Evolutionary conservation across 2,888 invertebrate species (phyloP).

Genomic region (Keiferia lycopersicella): DNA sequence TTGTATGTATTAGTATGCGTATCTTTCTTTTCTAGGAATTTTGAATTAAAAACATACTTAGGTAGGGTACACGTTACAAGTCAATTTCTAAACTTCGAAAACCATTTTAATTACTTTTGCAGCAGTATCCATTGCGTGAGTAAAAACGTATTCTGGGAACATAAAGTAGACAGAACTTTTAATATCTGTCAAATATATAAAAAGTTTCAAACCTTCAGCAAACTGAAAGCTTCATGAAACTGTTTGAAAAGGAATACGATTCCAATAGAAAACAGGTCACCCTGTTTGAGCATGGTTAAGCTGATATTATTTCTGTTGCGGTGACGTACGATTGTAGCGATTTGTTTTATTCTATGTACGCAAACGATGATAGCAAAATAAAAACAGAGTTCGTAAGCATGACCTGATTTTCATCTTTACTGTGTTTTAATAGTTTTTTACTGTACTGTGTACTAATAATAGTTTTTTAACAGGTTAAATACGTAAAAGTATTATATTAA

Average conservation of each 20-base stretch:
- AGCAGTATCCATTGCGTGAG: neutral
- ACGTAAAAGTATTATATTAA: too few species aligned
- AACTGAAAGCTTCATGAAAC: slow-evolving; percentile 1
- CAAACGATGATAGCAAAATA: neutral
- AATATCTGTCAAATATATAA: neutral
- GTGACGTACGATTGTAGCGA: neutral
- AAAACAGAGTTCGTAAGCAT: too few species aligned
- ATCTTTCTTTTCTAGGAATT: too few species aligned
- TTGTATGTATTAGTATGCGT: too few species aligned
- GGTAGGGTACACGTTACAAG: too few species aligned
- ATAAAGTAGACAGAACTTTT: neutral
- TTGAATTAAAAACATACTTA: too few species aligned
- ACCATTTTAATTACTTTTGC: too few species aligned
- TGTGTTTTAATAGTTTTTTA: too few species aligned
- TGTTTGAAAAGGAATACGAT: slow-evolving; percentile 5
- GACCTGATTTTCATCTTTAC: too few species aligned
- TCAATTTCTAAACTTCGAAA: too few species aligned
- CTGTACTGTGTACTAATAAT: too few species aligned
- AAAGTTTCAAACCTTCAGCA: slow-evolving; percentile 4
- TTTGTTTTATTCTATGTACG: neutral
- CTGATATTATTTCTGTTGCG: neutral
- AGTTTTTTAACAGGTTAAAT: too few species aligned
- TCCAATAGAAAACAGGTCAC: slow-evolving; percentile 3
- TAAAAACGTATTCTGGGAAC: neutral
- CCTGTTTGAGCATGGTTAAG: neutral